Base-by-base conservation (phyloP, 2,113 vertebrate species). In the Diglossa brunneiventris region DNA sequence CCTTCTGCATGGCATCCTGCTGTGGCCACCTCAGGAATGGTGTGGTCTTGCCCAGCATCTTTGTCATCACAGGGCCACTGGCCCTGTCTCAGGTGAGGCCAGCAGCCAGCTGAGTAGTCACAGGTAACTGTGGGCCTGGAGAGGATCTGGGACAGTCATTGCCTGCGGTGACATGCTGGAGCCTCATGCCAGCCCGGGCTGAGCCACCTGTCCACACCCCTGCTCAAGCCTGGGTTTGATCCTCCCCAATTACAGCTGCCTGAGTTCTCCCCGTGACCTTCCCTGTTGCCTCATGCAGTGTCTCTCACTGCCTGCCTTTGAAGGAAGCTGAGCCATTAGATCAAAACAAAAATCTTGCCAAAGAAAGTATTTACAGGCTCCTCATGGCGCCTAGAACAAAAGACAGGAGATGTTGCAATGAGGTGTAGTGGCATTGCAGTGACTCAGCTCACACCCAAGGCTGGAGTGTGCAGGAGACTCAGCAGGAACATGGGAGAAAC, bases 21-120 rank as follows among this genome's bases (percentile, higher is more conserved):
- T 39, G 46, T 62, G 11, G 3, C 27, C 2, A 0, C 41, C 21
- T 22, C 0, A 0, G 46, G 8, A 39, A 52, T 0, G 9, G 39
- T 3, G 3, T 18, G 62, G 28, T 39, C 52, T 53, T 20, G 1
- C 14, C 19, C 37, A 35, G 30, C 46, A 13, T 31, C 66, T 58
- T 76, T 0, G 0, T n/a, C 81, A 41, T 35, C 4, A 4, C 2
- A 1, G 30, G 72, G 37, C 28, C 27, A 30, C 41, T 23, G 26
- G 27, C n/a, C n/a, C 13, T 2, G 0, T 28, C 66, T 58, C 39
- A 7, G 47, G 6, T 14, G 58, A 23, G 22, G 35, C 55, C 67
- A 68, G 58, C 39, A 72, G 70, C 33, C 58, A 31, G n/a, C 33
- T 19, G 56, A 66, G 31, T 1, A 20, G 53, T 84, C 59, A 28